Evolutionary conservation across 53 echinoderm and acorn worm species (phyloP), one percentile per base, ranked within the genome.

Genomic region (Mesocentrotus franciscanus): DNA sequence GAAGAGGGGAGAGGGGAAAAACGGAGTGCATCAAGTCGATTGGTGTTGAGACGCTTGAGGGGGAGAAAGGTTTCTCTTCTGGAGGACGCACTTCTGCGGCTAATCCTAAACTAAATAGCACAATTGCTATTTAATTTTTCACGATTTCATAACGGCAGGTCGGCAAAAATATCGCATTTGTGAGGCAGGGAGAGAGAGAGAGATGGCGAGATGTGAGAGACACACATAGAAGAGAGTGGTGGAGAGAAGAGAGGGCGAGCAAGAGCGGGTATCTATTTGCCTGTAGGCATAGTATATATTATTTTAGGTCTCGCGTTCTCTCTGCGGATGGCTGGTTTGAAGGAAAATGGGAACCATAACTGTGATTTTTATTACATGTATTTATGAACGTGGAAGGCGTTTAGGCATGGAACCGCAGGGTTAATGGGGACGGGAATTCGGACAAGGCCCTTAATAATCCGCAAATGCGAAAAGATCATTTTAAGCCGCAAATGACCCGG

Each of bases 111-210:
- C 94, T 93, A 93, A 93, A 93, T 78, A 93, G 83, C 94, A 93
- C 94, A 93, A 93, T 93, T 93, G 94, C 94, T 78, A 83, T 93
- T 93, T 93, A 93, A 93, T 93, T 79, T 91, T 93, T 60, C 59
- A 57, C 83, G 94, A 93, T 93, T 93, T 93, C 94, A 93, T 93
- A 93, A 93, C 94, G 94, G 55, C 83, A 61, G 79, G 94, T 64
- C 74, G 42, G 61, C 91, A 66, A 91, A 59, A 87, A 91, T 81
- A 81, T 81, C 36, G 81, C 81, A 42, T 81, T 61, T 64, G 64
- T 20, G 35, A 34, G 16, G n/a, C 32, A 91, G 85, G 39, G 61
- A 61, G 90, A 8, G 56, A 85, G 85, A 85, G 85, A 85, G 85
- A 85, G 42, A 55, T 4, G 89, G 58, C 56, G 89, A 58, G 39